Evolutionary conservation across 2,888 invertebrate species (phyloP), one percentile per base, ranked within the genome.

Genomic region (Melieria omissa): DNA sequence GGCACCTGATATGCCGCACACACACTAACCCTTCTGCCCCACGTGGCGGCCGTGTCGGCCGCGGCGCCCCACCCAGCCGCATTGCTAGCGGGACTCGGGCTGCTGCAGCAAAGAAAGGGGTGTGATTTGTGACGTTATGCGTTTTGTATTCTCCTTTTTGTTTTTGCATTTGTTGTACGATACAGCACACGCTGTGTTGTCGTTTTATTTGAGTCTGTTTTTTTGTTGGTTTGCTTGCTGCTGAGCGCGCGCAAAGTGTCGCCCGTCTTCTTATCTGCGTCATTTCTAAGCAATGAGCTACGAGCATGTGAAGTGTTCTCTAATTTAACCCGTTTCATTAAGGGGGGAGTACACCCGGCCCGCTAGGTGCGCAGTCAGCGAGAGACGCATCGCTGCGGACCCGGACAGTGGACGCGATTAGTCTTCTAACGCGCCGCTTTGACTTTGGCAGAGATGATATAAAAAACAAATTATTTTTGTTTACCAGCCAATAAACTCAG

Each of bases 251-350:
- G 65, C 65, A 65, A 65, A 65, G 54, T 67, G 72, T 69, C 70
- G 55, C 62, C 44, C 29, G 67, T 49, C 70, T 72, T 74, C 70
- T 74, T 70, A 70, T 47, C 61, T 63, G 16, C 62, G 63, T 69
- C 69, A 63, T 69, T 69, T 69, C 62, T 62, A 46, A 61, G 55
- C 65, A 60, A 60, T 65, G 67, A 67, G 67, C 67, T 68, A 68
- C 68, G 64, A 58, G 60, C 58, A 72, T 64, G 65, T 73, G 71
- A 66, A 66, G 73, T 57, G 62, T 63, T 58, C 70, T 67, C 71
- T 68, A 74, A 73, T 73, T 74, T 71, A 74, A 74, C 72, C 74
- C 72, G 69, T 71, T 74, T 73, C 73, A 72, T 68, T 71, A 65
- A 62, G 45, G 57, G 16, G 44, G 29, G 29, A 29, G 29, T 29